A percentile compares a stretch with the other conserved stretches of the same genome.
These are phyloP conservation scores for Cancer borealis DNA, from an alignment of 2,888 invertebrate genomes.

Conservation along the genomic window DNA sequence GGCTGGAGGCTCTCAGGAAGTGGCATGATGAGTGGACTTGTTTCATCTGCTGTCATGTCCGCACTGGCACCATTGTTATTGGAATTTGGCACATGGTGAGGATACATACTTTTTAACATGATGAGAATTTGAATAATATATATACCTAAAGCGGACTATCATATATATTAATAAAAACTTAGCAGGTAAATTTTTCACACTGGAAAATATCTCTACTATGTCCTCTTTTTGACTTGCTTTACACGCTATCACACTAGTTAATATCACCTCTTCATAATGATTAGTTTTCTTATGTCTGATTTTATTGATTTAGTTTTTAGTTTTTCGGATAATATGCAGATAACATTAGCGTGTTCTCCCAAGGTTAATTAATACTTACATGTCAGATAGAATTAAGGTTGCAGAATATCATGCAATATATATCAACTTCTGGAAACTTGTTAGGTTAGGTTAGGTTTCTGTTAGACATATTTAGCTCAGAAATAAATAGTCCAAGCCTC, in stretches of 20 bases:
- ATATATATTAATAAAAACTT: neutral
- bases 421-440: too few species aligned
- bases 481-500: too few species aligned
- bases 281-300: neutral
- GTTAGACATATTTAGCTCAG: too few species aligned
- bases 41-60: constrained; percentile 86
- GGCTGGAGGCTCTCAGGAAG: constrained; percentile 67
- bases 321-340: too few species aligned
- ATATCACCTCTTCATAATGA: neutral
- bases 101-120: neutral
- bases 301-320: too few species aligned
- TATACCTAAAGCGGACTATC: neutral
- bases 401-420: too few species aligned
- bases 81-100: constrained; percentile 92
- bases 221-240: neutral
- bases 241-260: neutral
- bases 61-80: constrained; percentile 89
- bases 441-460: too few species aligned
- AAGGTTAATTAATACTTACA: too few species aligned
- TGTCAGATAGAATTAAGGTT: too few species aligned
- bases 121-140: neutral
- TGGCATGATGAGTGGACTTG: constrained; percentile 75
- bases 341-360: too few species aligned
- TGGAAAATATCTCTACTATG: neutral
- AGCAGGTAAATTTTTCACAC: neutral